Percentiles rank a stretch among this genome's conserved stretches.
Evolutionary conservation across 2,113 vertebrate genomes (phyloP).

Genomic region (Tiliqua scincoides): DNA sequence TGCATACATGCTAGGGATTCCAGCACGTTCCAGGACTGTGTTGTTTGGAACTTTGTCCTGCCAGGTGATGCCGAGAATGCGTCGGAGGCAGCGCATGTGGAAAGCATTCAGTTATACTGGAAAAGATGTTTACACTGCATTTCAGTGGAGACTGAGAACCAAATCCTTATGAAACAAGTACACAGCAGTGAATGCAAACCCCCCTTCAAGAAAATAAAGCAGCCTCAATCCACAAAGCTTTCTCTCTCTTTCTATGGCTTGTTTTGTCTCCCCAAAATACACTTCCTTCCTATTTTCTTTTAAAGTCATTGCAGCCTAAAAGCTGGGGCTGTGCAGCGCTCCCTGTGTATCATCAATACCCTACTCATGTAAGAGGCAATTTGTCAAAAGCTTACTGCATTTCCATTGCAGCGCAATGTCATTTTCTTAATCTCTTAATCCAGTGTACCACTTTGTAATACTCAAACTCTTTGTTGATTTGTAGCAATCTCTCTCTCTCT

Average conservation of each 20-base stretch:
- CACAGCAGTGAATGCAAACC: no score
- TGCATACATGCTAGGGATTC: no score
- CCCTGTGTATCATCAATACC: background rate
- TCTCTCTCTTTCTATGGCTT: no score
- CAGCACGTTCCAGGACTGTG: no score
- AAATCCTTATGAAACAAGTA: no score
- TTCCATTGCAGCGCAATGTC: background rate
- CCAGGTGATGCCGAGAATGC: no score
- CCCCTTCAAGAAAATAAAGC: background rate
- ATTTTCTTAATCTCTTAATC: slow-evolving; percentile 20
- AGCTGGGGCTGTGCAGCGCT: background rate
- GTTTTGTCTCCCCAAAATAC: background rate
- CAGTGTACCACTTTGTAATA: background rate
- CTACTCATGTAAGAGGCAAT: background rate
- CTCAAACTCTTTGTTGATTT: background rate
- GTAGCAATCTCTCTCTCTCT: background rate
- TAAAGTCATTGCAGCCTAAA: background rate
- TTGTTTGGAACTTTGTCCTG: no score
- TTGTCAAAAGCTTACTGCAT: background rate
- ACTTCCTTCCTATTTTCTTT: background rate
- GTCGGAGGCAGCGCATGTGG: no score
- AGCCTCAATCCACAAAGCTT: background rate
- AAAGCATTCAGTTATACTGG: no score
- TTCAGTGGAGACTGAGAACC: no score
- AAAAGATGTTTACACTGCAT: no score